Evolutionary conservation across 1,140 invertebrate species (phyloP).

Genomic region (Scylla paramamosain): DNA sequence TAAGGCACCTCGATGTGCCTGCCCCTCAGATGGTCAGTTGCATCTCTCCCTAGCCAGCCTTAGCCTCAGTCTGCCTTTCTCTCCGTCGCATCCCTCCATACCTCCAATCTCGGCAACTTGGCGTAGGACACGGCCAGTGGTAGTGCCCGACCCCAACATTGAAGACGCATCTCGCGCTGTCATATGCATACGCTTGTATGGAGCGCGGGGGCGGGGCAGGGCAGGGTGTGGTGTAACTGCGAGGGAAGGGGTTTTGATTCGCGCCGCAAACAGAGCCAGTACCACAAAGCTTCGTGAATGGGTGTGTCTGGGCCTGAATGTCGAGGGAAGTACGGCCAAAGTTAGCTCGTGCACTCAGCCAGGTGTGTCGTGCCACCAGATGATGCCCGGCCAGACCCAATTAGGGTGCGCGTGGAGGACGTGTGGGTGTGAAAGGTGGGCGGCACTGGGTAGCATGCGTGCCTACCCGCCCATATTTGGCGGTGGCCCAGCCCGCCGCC

Average conservation of each 20-base stretch:
- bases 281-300: not conserved
- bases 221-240: not conserved
- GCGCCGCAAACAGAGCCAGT: not conserved
- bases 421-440: slow-evolving; percentile 65
- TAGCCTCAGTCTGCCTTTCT: not conserved
- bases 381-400: slow-evolving; percentile 44
- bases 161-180: not conserved
- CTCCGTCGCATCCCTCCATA: not conserved
- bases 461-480: slow-evolving; percentile 67
- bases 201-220: not conserved
- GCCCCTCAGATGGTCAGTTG: not conserved
- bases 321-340: slow-evolving; percentile 43
- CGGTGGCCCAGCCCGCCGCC: slow-evolving; percentile 55
- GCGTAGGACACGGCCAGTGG: not conserved
- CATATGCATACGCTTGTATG: not conserved
- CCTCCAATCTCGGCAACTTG: too few species aligned
- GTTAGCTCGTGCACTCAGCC: slow-evolving; percentile 45
- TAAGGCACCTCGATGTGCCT: not conserved
- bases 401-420: slow-evolving; percentile 58
- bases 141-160: not conserved
- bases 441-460: slow-evolving; percentile 62
- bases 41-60: not conserved
- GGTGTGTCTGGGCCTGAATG: not conserved
- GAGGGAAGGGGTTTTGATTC: not conserved
- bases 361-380: slow-evolving; percentile 48